Percentiles rank a stretch among this genome's conserved stretches.
Conservation (phyloP, 1,140 invertebrate species). For the Protaetia brevitarsis region DNA sequence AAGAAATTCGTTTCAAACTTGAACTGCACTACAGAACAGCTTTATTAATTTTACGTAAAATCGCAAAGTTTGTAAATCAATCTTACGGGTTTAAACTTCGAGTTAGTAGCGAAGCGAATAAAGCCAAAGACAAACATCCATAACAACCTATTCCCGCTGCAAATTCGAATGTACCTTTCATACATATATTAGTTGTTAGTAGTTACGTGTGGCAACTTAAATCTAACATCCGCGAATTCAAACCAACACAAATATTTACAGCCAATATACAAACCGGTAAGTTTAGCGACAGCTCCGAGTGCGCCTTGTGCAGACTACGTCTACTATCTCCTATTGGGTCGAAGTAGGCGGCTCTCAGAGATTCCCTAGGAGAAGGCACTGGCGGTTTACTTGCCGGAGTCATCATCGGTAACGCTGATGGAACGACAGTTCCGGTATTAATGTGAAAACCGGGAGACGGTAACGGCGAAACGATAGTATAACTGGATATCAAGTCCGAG, state of each 20-base stretch:
- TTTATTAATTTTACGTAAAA: too few relatives aligned
- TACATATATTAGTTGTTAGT: too few relatives aligned
- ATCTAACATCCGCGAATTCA: too few relatives aligned
- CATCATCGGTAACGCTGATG: neutral
- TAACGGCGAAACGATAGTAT: conserved; percentile 25
- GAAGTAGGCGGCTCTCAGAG: neutral
- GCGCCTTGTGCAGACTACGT: neutral
- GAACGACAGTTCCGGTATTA: neutral
- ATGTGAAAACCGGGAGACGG: conserved; percentile 26
- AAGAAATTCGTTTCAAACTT: too few relatives aligned
- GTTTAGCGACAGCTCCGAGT: conserved; percentile 17
- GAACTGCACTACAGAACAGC: too few relatives aligned
- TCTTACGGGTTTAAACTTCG: too few relatives aligned
- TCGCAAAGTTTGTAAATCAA: too few relatives aligned
- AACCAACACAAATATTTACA: neutral
- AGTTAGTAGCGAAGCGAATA: too few relatives aligned
- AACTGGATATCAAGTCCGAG: conserved; percentile 29
- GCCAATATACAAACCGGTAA: conserved; percentile 9
- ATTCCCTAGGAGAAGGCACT: conserved; percentile 20
- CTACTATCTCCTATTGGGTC: conserved; percentile 12
- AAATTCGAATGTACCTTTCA: too few relatives aligned
- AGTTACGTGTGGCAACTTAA: too few relatives aligned
- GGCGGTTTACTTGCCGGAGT: conserved; percentile 19
- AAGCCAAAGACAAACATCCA: too few relatives aligned
- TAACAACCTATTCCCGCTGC: too few relatives aligned